Base-by-base conservation (phyloP, 2,113 vertebrate genomes). In the Poeciliopsis turrubarensis region DNA sequence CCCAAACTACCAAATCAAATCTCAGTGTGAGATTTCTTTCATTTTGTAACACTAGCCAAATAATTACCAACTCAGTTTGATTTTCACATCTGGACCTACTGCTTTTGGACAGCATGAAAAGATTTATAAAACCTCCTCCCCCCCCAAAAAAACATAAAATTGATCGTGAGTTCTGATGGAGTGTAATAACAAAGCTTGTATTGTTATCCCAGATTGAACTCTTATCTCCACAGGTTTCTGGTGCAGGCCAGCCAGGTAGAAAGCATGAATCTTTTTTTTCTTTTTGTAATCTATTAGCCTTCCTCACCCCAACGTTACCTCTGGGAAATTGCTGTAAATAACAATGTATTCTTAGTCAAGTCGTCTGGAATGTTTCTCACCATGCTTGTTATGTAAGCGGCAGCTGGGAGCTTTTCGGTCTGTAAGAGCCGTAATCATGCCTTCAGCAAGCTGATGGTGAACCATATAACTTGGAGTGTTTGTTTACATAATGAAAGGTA, bases 311-410 rank as follows among this genome's bases (percentile, higher is more conserved):
- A 37, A 57, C 7, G 4, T 41, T 47, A 70, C 64, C 81, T 67
- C 70, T 34, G 60, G 86, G 78, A 77, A 75, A 72, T 73, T 60
- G 60, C 70, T 89, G 88, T 85, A 92, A 90, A 91, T 87, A 92
- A 87, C 47, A 84, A 77, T 79, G 82, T 75, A 80, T 89, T 87
- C 68, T 86, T 88, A 70, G 79, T 84, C 83, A 87, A 86, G 76
- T 84, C 27, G 57, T 89, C 79, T 79, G 73, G 70, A 83, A 78
- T 84, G 73, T 68, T 89, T 86, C 79, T 83, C 77, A 86, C 65
- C 80, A 57, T 14, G 68, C 73, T 73, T 72, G 81, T 87, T 87
- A 80, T 77, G 72, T 82, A 89, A 89, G 87, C 44, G 30, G 70
- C 78, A 65, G 77, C 80, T 84, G 85, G 83, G 83, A 87, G 79